A percentile compares a stretch with the other conserved stretches of the same genome.
phyloP scores from a whole-genome alignment of 1,140 invertebrate genomes.

The Cotesia chilonis region DNA sequence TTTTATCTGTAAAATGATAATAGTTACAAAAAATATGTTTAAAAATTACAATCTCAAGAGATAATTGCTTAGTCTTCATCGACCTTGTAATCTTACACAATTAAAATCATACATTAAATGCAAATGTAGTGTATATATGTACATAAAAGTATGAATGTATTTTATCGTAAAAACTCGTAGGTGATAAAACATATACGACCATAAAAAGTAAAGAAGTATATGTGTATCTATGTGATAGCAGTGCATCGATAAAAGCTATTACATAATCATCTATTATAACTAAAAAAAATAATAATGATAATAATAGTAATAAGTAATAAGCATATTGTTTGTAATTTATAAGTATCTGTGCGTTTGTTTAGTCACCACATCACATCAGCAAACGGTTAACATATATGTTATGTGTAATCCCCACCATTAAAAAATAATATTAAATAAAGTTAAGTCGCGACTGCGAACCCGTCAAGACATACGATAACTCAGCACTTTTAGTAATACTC shows the following conservation, averaged over 20 bases:
- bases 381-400: too few species aligned
- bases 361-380: background rate
- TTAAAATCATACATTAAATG: background rate
- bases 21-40: background rate
- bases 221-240: background rate
- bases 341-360: conserved; percentile 10
- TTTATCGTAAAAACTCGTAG: too few species aligned
- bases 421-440: too few species aligned
- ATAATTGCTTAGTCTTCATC: background rate
- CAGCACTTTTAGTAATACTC: too few species aligned
- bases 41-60: background rate
- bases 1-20: too few species aligned
- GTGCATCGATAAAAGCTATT: background rate
- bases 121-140: background rate
- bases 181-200: too few species aligned
- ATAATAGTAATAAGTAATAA: too few species aligned
- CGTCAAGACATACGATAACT: too few species aligned
- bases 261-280: background rate
- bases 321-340: background rate
- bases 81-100: background rate
- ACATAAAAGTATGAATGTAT: background rate
- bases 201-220: too few species aligned
- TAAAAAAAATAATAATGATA: background rate
- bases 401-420: too few species aligned
- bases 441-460: too few species aligned